Evolutionary conservation across 2,888 invertebrate genomes (phyloP).

Genomic region (Polyommatus iphigenia): DNA sequence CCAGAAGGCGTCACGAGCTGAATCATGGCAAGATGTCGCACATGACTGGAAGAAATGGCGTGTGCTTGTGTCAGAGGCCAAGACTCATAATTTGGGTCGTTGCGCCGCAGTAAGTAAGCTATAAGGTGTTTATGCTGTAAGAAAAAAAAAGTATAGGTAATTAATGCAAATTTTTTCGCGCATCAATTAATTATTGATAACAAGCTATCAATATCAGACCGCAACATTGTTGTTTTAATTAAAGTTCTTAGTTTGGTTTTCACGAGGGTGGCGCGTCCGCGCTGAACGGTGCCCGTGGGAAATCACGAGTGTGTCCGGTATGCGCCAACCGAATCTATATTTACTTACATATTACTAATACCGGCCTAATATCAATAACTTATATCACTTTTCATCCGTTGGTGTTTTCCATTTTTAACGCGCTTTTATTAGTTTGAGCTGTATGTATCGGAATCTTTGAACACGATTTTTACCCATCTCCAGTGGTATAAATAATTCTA

Average conservation of each 20-base stretch:
- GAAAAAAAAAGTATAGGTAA: no score
- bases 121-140: neutral
- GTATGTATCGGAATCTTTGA: no score
- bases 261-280: conserved; percentile 41
- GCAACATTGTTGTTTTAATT: conserved; percentile 30
- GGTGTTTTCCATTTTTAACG: no score
- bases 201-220: neutral
- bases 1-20: no score
- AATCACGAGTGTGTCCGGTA: conserved; percentile 56
- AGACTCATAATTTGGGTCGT: no score
- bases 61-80: no score
- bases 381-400: conserved; percentile 4
- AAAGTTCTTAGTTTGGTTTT: conserved; percentile 34
- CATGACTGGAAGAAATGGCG: no score
- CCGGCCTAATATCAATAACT: conserved; percentile 27
- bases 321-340: conserved; percentile 34
- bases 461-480: no score
- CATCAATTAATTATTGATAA: neutral
- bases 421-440: no score
- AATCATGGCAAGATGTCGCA: no score
- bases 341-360: conserved; percentile 38
- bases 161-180: neutral
- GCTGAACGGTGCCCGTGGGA: conserved; percentile 62
- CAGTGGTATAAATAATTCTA: no score
- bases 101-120: no score